Conservation (phyloP, 1,140 invertebrate genomes). For the Eupristina koningsbergeri region DNA sequence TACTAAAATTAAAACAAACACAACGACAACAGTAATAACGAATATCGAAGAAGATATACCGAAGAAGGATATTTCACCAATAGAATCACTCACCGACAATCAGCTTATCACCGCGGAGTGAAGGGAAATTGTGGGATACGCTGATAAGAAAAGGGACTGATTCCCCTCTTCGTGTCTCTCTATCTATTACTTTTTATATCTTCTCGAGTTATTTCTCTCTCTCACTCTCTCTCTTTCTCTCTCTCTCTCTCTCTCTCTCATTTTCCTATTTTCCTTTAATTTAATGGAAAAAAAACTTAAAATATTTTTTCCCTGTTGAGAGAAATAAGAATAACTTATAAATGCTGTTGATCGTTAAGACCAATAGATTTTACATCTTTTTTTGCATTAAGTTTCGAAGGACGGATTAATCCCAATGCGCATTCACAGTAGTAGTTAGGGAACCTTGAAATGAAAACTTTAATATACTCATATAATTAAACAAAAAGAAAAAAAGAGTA, state of each 20-base stretch:
- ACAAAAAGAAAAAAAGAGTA: constrained; percentile 44
- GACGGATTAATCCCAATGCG: constrained; percentile 47
- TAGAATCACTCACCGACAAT: constrained; percentile 66
- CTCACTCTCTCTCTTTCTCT: constrained; percentile 2
- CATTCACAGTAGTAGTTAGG: constrained; percentile 59
- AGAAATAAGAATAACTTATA: constrained; percentile 45
- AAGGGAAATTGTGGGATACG: constrained; percentile 39
- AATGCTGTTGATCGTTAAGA: constrained; percentile 47
- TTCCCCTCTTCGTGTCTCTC: background rate
- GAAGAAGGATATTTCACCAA: constrained; percentile 67
- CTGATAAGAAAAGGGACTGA: background rate
- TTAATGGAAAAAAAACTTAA: constrained; percentile 27
- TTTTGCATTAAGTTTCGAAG: constrained; percentile 51
- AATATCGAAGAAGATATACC: constrained; percentile 66
- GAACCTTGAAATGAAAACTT: constrained; percentile 48
- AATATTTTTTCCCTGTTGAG: constrained; percentile 49
- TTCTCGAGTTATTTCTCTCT: background rate
- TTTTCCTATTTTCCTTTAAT: constrained; percentile 27
- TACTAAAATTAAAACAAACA: constrained; percentile 40
- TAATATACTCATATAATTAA: constrained; percentile 54
- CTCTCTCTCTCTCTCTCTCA: constrained; percentile 5
- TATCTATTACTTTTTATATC: background rate
- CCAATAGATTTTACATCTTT: constrained; percentile 52
- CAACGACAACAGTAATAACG: constrained; percentile 54
- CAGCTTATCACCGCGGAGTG: constrained; percentile 70